Conservation (phyloP, 1,140 invertebrate species). For the Drosophila neocordata region DNA sequence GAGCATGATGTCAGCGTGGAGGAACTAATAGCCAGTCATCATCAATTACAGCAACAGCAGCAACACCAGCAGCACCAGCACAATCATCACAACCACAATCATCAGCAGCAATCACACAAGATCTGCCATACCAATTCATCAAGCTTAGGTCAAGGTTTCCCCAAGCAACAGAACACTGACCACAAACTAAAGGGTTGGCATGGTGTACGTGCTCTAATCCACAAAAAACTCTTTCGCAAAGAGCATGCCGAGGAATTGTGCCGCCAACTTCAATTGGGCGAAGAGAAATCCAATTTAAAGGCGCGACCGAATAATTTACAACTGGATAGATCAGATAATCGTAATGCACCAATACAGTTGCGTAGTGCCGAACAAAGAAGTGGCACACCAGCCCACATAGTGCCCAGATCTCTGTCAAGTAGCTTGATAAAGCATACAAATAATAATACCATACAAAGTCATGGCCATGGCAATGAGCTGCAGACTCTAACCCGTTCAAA, state of each 20-base stretch:
- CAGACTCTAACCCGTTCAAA: slow-evolving; percentile 45
- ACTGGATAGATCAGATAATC: slow-evolving; percentile 38
- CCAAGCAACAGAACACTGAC: slow-evolving; percentile 81
- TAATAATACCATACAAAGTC: slow-evolving; percentile 48
- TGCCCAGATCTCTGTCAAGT: slow-evolving; percentile 73
- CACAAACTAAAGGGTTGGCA: slow-evolving; percentile 79
- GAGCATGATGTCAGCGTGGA: slow-evolving; percentile 82
- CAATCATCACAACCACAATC: slow-evolving; percentile 29
- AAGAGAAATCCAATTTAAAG: slow-evolving; percentile 79
- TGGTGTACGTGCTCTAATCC: slow-evolving; percentile 76
- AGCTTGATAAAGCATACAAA: slow-evolving; percentile 68
- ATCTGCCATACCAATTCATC: slow-evolving; percentile 19
- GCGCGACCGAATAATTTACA: slow-evolving; percentile 79
- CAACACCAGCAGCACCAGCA: slow-evolving; percentile 49
- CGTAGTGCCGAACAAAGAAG: slow-evolving; percentile 69
- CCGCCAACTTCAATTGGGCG: slow-evolving; percentile 67
- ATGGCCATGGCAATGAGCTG: slow-evolving; percentile 63
- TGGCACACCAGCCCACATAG: slow-evolving; percentile 71
- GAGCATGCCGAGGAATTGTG: slow-evolving; percentile 62
- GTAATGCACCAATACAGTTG: slow-evolving; percentile 44
- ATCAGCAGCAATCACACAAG: slow-evolving; percentile 20
- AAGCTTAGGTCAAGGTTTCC: slow-evolving; percentile 78
- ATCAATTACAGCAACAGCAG: slow-evolving; percentile 12
- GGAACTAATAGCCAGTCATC: slow-evolving; percentile 68
- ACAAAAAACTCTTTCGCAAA: slow-evolving; percentile 80